Percentiles rank a stretch among this genome's conserved stretches.
Conservation (phyloP, 1,140 invertebrate genomes). For the Vanessa tameamea region DNA sequence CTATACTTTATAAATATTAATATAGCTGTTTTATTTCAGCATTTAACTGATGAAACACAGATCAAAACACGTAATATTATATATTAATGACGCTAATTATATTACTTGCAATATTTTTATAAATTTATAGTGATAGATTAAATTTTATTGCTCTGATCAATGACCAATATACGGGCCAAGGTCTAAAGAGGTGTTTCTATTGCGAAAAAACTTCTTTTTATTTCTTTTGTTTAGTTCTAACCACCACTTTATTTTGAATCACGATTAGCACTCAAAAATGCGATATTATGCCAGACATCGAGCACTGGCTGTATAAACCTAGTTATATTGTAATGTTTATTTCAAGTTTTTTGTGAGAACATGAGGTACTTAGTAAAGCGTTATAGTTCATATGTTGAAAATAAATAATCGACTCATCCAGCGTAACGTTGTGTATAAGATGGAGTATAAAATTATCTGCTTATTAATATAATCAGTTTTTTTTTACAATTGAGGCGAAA, state of each 20-base stretch:
- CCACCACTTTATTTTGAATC: not conserved
- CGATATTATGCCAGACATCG: conserved; percentile 7
- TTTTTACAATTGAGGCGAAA: conserved; percentile 57
- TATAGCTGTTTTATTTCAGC: conserved; percentile 44
- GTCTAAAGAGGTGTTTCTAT: conserved; percentile 42
- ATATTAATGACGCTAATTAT: conserved; percentile 55
- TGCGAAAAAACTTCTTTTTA: conserved; percentile 10
- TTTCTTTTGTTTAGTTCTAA: not conserved
- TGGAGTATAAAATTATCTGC: conserved; percentile 61
- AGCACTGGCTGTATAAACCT: not conserved
- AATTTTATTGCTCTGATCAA: conserved; percentile 58
- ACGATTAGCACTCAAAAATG: not conserved
- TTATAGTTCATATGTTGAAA: conserved; percentile 27
- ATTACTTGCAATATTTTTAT: conserved; percentile 66
- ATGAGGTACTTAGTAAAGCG: conserved; percentile 67
- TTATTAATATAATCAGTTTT: conserved; percentile 74
- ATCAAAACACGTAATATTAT: conserved; percentile 45
- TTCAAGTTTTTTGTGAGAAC: conserved; percentile 51
- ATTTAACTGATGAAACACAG: conserved; percentile 34
- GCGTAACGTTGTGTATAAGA: conserved; percentile 14
- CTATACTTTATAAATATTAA: conserved; percentile 50
- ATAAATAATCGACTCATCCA: conserved; percentile 29
- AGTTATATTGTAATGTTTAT: conserved; percentile 30
- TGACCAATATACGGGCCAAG: conserved; percentile 43
- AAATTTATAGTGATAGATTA: conserved; percentile 56